Conservation (phyloP, 2,113 vertebrate genomes). For the Laterallus jamaicensis region DNA sequence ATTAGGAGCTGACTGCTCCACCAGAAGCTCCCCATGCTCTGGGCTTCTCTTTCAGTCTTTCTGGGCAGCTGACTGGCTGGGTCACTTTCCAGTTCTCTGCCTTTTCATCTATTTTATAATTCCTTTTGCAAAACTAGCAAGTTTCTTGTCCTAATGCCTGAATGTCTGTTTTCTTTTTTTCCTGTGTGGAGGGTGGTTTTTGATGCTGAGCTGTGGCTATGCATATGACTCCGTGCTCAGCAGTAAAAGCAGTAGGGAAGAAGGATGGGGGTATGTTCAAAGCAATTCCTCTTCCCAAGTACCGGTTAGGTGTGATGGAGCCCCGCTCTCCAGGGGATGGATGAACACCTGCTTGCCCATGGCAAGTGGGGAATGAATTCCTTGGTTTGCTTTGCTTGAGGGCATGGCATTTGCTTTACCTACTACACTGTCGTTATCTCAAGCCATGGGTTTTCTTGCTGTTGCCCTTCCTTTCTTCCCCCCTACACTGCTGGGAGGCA, state of each 20-base stretch:
- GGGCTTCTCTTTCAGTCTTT: neutral
- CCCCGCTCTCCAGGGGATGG: neutral
- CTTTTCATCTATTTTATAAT: neutral
- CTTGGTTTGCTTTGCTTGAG: neutral
- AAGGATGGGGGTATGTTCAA: accelerated
- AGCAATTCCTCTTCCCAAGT: neutral
- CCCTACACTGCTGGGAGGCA: neutral
- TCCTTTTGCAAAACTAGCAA: neutral
- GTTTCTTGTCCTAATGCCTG: neutral
- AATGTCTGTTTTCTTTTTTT: neutral
- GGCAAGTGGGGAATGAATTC: accelerated
- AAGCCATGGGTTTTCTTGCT: neutral
- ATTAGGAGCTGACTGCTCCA: neutral
- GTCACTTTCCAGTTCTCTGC: neutral
- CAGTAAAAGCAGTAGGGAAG: neutral
- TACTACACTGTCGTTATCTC: neutral
- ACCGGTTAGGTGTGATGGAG: accelerated
- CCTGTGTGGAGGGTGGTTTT: neutral
- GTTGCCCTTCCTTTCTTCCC: neutral
- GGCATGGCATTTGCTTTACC: neutral
- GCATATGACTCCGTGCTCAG: neutral
- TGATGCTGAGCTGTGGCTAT: neutral
- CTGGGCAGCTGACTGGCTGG: neutral
- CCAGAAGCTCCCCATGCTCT: neutral
- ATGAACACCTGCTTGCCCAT: neutral